phyloP scores from a whole-genome alignment of 2,797 vertebrate species.

The Geotrypetes seraphini region DNA sequence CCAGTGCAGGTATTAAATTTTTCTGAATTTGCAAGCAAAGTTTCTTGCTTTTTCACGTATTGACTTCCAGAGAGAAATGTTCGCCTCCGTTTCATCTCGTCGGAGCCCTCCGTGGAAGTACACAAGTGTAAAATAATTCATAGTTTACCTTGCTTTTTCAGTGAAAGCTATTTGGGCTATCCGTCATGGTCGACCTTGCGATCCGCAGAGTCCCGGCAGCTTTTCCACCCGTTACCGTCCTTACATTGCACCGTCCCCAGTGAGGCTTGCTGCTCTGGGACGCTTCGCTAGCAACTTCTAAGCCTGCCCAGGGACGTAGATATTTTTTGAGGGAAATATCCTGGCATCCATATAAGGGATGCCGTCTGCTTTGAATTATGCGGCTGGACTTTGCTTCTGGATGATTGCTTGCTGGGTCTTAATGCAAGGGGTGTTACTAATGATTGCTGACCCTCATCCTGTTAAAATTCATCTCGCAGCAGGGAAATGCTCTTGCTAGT shows the following conservation, averaged over 20 bases:
- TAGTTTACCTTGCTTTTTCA: slow-evolving; percentile 46
- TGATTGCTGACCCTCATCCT: not conserved
- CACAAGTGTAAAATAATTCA: slow-evolving; percentile 5
- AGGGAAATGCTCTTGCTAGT: not conserved
- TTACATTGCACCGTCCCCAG: not conserved
- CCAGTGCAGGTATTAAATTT: not conserved
- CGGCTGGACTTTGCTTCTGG: slow-evolving; percentile 5
- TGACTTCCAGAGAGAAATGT: no score
- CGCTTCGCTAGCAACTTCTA: slow-evolving; percentile 9
- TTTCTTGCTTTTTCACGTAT: not conserved
- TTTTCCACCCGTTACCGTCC: not conserved
- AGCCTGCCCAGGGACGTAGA: slow-evolving; percentile 7
- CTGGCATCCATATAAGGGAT: slow-evolving; percentile 24
- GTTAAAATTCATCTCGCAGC: not conserved
- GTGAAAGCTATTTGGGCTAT: slow-evolving; percentile 16
- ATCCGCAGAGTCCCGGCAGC: not conserved
- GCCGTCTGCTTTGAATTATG: slow-evolving; percentile 30
- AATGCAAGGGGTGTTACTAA: slow-evolving; percentile 18
- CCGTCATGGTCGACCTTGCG: not conserved
- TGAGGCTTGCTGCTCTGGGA: not conserved
- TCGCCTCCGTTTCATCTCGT: no score
- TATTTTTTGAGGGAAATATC: slow-evolving; percentile 24
- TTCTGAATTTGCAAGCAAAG: not conserved
- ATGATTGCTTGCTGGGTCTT: slow-evolving; percentile 33
- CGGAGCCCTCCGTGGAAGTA: no score